Conservation (phyloP, 2,888 invertebrate species). For the Oscheius onirici region DNA sequence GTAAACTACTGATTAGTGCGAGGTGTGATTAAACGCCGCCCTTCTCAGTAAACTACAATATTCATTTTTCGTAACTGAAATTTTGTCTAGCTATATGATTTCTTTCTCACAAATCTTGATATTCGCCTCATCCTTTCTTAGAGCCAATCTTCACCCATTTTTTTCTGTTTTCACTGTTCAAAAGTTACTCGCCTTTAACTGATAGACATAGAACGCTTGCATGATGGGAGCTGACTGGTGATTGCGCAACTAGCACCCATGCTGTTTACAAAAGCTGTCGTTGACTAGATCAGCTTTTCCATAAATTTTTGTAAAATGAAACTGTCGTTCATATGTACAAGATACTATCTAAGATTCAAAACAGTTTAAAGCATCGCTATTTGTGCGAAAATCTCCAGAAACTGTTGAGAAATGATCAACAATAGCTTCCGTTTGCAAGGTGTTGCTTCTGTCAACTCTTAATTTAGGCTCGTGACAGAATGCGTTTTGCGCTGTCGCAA, state of each 20-base stretch:
- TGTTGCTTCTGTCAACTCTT: background rate
- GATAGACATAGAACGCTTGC: background rate
- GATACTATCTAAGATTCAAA: no score
- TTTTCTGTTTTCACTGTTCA: background rate
- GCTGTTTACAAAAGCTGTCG: slow-evolving; percentile 27
- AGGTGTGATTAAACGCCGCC: no score
- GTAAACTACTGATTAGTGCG: no score
- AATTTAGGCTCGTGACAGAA: slow-evolving; percentile 18
- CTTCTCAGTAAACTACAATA: no score
- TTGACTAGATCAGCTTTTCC: background rate
- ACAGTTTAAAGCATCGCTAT: no score
- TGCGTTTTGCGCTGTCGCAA: slow-evolving; percentile 26
- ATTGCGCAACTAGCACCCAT: slow-evolving; percentile 24
- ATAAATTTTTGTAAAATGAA: no score
- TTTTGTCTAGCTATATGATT: no score
- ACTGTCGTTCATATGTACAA: no score
- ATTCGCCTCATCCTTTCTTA: no score
- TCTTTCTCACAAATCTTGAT: no score
- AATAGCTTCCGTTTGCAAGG: background rate
- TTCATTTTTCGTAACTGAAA: no score
- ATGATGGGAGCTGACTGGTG: slow-evolving; percentile 22
- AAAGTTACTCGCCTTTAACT: background rate
- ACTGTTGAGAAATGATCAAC: background rate
- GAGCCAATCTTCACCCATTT: background rate
- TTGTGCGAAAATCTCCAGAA: no score